Base-by-base conservation (phyloP, 2,797 vertebrate species). In the Vireo griseus region DNA sequence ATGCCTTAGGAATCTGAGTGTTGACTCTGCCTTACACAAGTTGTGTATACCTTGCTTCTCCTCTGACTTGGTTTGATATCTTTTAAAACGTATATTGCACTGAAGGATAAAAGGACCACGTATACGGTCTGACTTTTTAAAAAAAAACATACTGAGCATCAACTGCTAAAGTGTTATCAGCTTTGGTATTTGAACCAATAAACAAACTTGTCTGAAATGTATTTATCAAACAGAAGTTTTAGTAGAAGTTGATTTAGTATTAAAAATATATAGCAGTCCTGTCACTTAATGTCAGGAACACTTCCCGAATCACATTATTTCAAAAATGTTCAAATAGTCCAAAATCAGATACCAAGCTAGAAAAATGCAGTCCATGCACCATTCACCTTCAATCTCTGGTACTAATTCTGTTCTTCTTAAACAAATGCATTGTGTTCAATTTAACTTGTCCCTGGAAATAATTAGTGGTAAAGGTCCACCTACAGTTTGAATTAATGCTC, bases 361-460 rank as follows among this genome's bases (percentile, higher is more conserved):
- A 77, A 90, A 71, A 92, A 47, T 40, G 28, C 8, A 15, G 10
- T 61, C 31, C 3, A 16, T 7, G 33, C 13, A 59, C 29, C 13
- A 3, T 58, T 47, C 18, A 25, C 52, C 22, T 72, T 52, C 18
- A 47, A 0, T 54, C 45, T 72, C 59, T 69, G 59, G 31, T 72
- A 48, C 21, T 78, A 83, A 86, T 91, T 84, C 50, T 68, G 35
- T 86, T 88, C 24, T 48, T 76, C 44, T 72, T 72, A 73, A 91
- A 81, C 55, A 86, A 82, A 75, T 33, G 11, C 31, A 17, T 76
- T 76, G 52, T 71, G 51, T 86, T 87, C 48, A 72, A 2, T 29
- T 73, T 39, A 50, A 33, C 55, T 84, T 55, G 54, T 80, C 58
- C 66, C 89, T 96, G 94, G 94, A 95, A 95, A 62, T 73, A 84